phyloP scores from a whole-genome alignment of 2,797 vertebrate species.

The Delichon dasypus region DNA sequence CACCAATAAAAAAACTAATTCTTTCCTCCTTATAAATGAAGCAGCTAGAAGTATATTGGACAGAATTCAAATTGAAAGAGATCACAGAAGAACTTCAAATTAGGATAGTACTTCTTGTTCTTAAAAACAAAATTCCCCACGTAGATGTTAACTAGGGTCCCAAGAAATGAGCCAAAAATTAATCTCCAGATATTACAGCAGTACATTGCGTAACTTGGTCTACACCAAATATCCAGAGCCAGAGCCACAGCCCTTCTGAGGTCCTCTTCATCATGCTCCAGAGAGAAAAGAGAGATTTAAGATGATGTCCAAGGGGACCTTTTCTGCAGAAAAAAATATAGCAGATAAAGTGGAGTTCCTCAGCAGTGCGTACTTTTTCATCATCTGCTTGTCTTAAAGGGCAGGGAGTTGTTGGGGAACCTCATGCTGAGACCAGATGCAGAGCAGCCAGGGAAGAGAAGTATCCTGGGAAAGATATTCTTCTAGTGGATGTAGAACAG shows the following conservation, averaged over 20 bases:
- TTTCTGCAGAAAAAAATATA: not conserved
- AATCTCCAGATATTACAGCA: not conserved
- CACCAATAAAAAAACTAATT: not conserved
- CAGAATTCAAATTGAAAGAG: not conserved
- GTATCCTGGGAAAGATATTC: not conserved
- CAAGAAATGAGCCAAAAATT: not conserved
- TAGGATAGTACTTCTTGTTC: not conserved
- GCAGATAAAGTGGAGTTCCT: not conserved
- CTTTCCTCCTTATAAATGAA: not conserved
- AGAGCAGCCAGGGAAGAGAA: not conserved
- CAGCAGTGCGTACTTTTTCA: not conserved
- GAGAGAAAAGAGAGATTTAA: not conserved
- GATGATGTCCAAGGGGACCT: not conserved
- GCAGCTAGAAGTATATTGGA: not conserved
- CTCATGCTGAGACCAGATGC: not conserved
- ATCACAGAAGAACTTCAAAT: not conserved
- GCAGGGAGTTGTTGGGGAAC: not conserved
- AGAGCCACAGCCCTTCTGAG: not conserved
- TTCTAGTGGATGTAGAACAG: not conserved
- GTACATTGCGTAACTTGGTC: not conserved
- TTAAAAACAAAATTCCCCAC: slow-evolving; percentile 5
- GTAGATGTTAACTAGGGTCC: not conserved
- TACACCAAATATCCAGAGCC: not conserved
- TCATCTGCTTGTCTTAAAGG: not conserved
- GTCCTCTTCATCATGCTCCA: not conserved